Percentiles rank a stretch among this genome's conserved stretches.
phyloP scores from a whole-genome alignment of 2,888 invertebrate genomes.

The Chelonus formosanus region DNA sequence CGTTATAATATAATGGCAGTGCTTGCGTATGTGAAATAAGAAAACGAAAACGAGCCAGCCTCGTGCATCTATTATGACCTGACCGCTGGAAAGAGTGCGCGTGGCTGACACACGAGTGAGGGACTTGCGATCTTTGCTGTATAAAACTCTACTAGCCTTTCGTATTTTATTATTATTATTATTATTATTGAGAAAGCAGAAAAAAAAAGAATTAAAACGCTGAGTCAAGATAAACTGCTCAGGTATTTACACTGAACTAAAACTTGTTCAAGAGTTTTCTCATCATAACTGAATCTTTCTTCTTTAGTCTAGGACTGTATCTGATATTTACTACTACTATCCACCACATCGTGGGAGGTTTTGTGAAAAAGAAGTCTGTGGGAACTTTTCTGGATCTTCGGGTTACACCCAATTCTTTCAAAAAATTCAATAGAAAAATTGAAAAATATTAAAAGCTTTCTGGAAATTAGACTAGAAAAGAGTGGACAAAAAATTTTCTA shows the following conservation, averaged over 20 bases:
- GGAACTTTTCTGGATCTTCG: slow-evolving; percentile 42
- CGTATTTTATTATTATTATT: slow-evolving; percentile 51
- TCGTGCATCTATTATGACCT: slow-evolving; percentile 62
- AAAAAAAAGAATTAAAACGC: slow-evolving; percentile 1
- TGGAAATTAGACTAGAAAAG: no score
- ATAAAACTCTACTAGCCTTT: slow-evolving; percentile 24
- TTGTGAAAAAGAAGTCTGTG: slow-evolving; percentile 33
- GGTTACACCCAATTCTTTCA: slow-evolving; percentile 6
- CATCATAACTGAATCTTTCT: no score
- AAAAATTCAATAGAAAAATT: slow-evolving; percentile 1
- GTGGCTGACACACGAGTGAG: slow-evolving; percentile 63
- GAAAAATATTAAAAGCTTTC: no score
- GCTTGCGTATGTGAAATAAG: slow-evolving; percentile 41
- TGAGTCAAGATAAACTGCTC: slow-evolving; percentile 23
- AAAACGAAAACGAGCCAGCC: slow-evolving; percentile 37
- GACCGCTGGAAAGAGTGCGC: slow-evolving; percentile 57
- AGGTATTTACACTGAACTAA: slow-evolving; percentile 47
- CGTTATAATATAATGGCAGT: slow-evolving; percentile 46
- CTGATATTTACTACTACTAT: no score
- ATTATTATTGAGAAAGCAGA: slow-evolving; percentile 50
- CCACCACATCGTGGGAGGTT: slow-evolving; percentile 49
- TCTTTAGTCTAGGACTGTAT: no score
- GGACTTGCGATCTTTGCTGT: slow-evolving; percentile 45
- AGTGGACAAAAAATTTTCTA: no score
- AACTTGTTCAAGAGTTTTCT: slow-evolving; percentile 1